Percentiles rank a stretch among this genome's conserved stretches.
phyloP scores from a whole-genome alignment of 2,797 vertebrate genomes.

The Echiichthys vipera region DNA sequence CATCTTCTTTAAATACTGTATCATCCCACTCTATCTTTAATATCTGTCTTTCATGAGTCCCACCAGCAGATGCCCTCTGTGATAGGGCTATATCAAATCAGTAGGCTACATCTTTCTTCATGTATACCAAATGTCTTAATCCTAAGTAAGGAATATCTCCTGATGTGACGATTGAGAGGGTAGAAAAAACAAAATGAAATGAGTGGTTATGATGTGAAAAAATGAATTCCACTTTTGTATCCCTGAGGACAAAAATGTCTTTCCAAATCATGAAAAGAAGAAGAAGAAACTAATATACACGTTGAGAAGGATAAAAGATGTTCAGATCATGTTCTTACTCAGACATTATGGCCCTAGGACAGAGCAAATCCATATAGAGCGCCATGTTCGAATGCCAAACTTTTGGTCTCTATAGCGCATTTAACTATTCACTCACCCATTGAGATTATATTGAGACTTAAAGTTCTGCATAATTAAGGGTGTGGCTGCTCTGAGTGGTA shows the following conservation, averaged over 20 bases:
- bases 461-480: no score
- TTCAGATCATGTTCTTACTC: no score
- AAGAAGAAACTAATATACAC: no score
- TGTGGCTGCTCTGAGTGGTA: no score
- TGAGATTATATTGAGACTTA: no score
- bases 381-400: no score
- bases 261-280: no score
- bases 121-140: slow-evolving; percentile 13
- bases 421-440: no score
- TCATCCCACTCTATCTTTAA: slow-evolving; percentile 22
- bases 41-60: slow-evolving; percentile 26
- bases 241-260: background rate
- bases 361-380: no score
- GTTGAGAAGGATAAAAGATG: no score
- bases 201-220: background rate
- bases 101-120: slow-evolving; percentile 14
- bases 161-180: background rate
- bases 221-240: background rate
- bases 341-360: no score
- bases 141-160: background rate
- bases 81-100: slow-evolving; percentile 7
- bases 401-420: no score
- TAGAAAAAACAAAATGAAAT: background rate
- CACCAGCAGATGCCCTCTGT: slow-evolving; percentile 14
- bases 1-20: background rate